Percentiles rank a stretch among this genome's conserved stretches.
Conservation (phyloP, 2,888 invertebrate species). For the Mesorhabditis sp. region DNA sequence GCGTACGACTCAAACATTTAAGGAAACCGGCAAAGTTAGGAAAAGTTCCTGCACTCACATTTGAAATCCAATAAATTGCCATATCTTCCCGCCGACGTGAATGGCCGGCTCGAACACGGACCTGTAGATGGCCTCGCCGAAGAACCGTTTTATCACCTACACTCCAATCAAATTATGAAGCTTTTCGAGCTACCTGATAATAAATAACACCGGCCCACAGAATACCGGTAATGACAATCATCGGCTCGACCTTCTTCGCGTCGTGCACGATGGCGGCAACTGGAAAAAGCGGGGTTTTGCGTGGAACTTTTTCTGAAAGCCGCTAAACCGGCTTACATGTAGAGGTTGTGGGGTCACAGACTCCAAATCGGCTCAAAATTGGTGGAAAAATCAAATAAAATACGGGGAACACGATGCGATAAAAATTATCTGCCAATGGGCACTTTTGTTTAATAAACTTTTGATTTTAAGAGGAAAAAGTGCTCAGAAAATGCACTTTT, state of each 20-base stretch:
- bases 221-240: not conserved
- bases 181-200: not conserved
- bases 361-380: no score
- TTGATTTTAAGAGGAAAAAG: no score
- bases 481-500: no score
- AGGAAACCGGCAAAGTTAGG: no score
- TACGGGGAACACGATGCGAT: no score
- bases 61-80: not conserved
- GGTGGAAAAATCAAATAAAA: no score
- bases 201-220: not conserved
- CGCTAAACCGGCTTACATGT: no score
- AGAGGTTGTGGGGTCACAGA: no score
- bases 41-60: not conserved
- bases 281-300: not conserved
- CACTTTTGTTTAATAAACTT: no score
- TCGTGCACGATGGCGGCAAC: constrained; percentile 5
- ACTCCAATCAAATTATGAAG: not conserved
- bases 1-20: no score
- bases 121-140: constrained; percentile 2
- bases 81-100: not conserved
- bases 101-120: not conserved
- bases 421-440: no score
- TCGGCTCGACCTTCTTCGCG: constrained; percentile 4
- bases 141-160: constrained; percentile 3
- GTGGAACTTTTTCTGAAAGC: no score